phyloP scores from a whole-genome alignment of 2,888 invertebrate genomes.

The Allophyes oxyacanthae region DNA sequence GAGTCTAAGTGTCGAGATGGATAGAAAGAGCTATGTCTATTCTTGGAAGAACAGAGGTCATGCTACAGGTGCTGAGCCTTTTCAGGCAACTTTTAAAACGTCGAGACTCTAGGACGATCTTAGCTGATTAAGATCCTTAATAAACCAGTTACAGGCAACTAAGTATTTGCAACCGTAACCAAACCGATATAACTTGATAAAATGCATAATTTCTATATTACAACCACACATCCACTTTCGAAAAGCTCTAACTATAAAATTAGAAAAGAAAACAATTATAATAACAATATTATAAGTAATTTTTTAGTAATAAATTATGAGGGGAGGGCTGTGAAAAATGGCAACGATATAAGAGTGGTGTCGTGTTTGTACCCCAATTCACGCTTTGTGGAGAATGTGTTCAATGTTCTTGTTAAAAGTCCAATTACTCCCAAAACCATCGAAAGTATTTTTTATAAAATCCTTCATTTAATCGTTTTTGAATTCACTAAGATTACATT shows the following conservation, averaged over 20 bases:
- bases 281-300: conserved; percentile 44
- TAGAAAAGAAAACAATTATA: conserved; percentile 48
- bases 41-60: too few relatives aligned
- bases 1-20: too few relatives aligned
- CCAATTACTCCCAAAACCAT: too few relatives aligned
- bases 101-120: too few relatives aligned
- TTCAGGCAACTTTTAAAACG: too few relatives aligned
- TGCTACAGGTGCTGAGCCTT: too few relatives aligned
- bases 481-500: too few relatives aligned
- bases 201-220: conserved; percentile 55
- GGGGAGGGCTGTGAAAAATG: conserved; percentile 47
- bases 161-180: conserved; percentile 13
- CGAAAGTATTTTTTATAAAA: too few relatives aligned
- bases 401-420: too few relatives aligned
- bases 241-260: conserved; percentile 55
- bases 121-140: too few relatives aligned
- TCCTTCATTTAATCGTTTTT: too few relatives aligned
- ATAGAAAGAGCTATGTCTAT: too few relatives aligned
- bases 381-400: background rate
- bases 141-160: conserved; percentile 35
- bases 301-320: conserved; percentile 54
- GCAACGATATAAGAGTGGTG: conserved; percentile 35
- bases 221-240: conserved; percentile 48
- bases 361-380: conserved; percentile 12
- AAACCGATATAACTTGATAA: conserved; percentile 33